Evolutionary conservation across 2,888 invertebrate species (phyloP).

Genomic region (Meteorus cinctellus): DNA sequence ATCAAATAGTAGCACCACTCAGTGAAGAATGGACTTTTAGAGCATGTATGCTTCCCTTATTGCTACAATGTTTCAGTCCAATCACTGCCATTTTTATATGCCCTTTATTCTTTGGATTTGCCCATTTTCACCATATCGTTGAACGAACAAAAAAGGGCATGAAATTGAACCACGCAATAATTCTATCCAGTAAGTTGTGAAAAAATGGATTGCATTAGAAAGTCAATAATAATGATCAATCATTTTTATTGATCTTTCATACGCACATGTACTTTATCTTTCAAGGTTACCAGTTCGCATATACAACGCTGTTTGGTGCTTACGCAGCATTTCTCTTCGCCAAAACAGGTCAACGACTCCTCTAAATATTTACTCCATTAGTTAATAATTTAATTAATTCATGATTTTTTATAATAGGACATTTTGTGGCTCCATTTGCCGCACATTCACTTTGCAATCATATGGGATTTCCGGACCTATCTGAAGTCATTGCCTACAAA

Average conservation of each 20-base stretch:
- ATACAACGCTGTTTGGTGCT: slow-evolving; percentile 94
- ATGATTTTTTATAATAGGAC: slow-evolving; percentile 77
- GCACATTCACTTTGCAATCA: slow-evolving; percentile 97
- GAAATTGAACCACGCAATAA: slow-evolving; percentile 80
- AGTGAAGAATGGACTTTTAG: slow-evolving; percentile 97
- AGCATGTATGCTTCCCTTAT: slow-evolving; percentile 94
- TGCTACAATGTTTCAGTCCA: slow-evolving; percentile 87
- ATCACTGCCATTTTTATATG: slow-evolving; percentile 86
- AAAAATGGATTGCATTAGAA: slow-evolving; percentile 5
- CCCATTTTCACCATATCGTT: slow-evolving; percentile 93
- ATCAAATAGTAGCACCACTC: slow-evolving; percentile 91
- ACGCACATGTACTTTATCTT: slow-evolving; percentile 50
- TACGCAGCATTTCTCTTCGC: slow-evolving; percentile 95
- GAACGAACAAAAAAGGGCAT: slow-evolving; percentile 85
- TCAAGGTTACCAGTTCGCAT: slow-evolving; percentile 89
- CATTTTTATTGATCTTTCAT: slow-evolving; percentile 17
- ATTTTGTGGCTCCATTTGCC: slow-evolving; percentile 89
- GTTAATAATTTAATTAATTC: slow-evolving; percentile 25
- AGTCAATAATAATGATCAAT: slow-evolving; percentile 14
- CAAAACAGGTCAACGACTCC: slow-evolving; percentile 80
- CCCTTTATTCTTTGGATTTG: slow-evolving; percentile 95
- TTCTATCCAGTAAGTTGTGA: slow-evolving; percentile 81
- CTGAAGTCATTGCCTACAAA: slow-evolving; percentile 79
- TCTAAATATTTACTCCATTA: slow-evolving; percentile 18
- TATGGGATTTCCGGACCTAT: slow-evolving; percentile 95